Percentiles rank a stretch among this genome's conserved stretches.
phyloP scores from a whole-genome alignment of 2,888 invertebrate species.

The Melanophora roralis region DNA sequence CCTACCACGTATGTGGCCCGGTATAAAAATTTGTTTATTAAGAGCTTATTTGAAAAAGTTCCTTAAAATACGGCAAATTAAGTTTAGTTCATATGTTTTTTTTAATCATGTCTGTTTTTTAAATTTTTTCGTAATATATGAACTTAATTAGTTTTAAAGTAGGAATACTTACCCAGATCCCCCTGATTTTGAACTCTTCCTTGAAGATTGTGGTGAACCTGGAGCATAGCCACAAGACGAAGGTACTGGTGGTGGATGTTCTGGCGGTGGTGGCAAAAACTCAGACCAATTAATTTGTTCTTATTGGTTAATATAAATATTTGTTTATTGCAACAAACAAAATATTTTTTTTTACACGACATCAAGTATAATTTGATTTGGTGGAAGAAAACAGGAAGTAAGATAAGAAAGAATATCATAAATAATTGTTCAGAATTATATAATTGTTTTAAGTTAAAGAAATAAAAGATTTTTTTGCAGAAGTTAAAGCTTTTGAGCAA shows the following conservation, averaged over 20 bases:
- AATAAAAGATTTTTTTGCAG: too few species aligned
- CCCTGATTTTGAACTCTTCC: constrained; percentile 76
- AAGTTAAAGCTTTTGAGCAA: background rate
- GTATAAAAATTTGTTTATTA: too few species aligned
- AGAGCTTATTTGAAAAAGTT: too few species aligned
- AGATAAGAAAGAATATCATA: constrained; percentile 17
- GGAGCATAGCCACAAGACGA: constrained; percentile 74
- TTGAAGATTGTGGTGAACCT: constrained; percentile 76
- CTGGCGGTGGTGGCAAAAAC: constrained; percentile 81
- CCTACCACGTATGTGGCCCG: too few species aligned
- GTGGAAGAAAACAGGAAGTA: constrained; percentile 18
- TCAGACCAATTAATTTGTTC: constrained; percentile 80
- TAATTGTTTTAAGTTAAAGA: too few species aligned
- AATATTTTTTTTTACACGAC: constrained; percentile 34
- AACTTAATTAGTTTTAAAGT: too few species aligned
- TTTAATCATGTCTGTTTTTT: too few species aligned
- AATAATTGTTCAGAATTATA: background rate
- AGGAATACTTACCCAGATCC: constrained; percentile 75
- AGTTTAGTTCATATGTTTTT: too few species aligned
- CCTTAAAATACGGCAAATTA: too few species aligned
- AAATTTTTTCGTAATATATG: too few species aligned
- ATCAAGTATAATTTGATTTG: constrained; percentile 41
- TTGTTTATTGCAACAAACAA: constrained; percentile 16
- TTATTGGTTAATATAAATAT: constrained; percentile 62
- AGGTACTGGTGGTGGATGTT: constrained; percentile 80